Evolutionary conservation across 2,113 vertebrate species (phyloP), one percentile per base, ranked within the genome.

Genomic region (Petaurus breviceps): DNA sequence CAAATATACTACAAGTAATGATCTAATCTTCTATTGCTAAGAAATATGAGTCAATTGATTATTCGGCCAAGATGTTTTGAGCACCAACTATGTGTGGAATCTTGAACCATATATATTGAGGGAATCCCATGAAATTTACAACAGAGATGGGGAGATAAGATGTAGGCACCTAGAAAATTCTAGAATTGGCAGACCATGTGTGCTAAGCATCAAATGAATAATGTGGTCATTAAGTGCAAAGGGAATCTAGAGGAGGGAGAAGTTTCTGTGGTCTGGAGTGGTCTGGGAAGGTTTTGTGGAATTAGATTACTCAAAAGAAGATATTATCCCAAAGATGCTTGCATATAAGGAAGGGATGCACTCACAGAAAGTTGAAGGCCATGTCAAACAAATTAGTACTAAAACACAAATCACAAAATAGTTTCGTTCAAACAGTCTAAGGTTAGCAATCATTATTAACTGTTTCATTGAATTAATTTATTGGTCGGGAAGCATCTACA

Each of bases 91-190:
- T 28, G 22, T 2, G 37, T 0, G 47, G 68, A 89, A 46, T 49
- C 3, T 90, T 0, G 0, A 0, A 43, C 3, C 50, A 89, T 8
- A 25, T 26, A 46, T 77, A 19, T 51, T 0, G 0, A 77, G 12
- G 31, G 14, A 68, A 77, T n/a, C 37, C 14, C 31, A n/a, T n/a
- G 68, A 77, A 19, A 77, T 5, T 77, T 77, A n/a, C 2, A 0
- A 0, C 31, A 43, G 22, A 90, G 55, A 26, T 55, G 28, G 24
- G 37, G 37, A 2, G 9, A 26, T 89, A 26, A 43, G 53, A 2
- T 4, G 52, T 12, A 47, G 4, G 26, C 11, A 31, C 22, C 49
- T 22, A 22, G 68, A 77, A 61, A 77, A 37, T 22, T 6, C 37
- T 77, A n/a, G 16, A 2, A 16, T 77, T 77, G 68, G 6, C 68